Conservation (phyloP, 2,113 vertebrate genomes). For the Macrotus californicus region DNA sequence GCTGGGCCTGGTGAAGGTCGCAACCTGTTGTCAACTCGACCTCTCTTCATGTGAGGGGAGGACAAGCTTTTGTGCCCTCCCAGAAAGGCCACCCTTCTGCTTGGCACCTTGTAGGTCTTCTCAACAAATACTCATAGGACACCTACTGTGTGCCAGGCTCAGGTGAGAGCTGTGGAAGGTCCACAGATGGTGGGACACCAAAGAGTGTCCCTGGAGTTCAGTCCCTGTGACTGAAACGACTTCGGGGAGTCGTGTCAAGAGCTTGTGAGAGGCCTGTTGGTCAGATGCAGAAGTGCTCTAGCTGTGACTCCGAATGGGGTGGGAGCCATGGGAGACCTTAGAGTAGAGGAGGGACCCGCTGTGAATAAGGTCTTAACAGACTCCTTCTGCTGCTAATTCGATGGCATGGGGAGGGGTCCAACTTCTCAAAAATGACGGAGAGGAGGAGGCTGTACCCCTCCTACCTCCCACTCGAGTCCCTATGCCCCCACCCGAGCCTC, state of each 20-base stretch:
- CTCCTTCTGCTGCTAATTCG: neutral
- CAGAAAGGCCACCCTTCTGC: neutral
- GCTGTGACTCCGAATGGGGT: neutral
- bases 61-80: fast-evolving
- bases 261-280: neutral
- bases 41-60: neutral
- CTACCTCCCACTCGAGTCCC: neutral
- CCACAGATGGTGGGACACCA: neutral
- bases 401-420: neutral
- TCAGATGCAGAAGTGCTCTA: too few relatives aligned
- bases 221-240: neutral
- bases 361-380: neutral
- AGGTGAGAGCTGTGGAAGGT: neutral
- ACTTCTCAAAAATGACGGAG: neutral
- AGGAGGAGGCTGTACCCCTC: neutral
- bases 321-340: neutral
- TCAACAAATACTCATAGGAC: neutral
- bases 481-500: neutral
- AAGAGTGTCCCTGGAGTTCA: neutral
- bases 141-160: neutral
- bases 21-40: neutral
- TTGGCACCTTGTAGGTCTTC: neutral
- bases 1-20: neutral
- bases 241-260: neutral
- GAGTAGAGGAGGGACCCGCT: neutral